Evolutionary conservation across 2,113 vertebrate genomes (phyloP).

Genomic region (Puntigrus tetrazona): DNA sequence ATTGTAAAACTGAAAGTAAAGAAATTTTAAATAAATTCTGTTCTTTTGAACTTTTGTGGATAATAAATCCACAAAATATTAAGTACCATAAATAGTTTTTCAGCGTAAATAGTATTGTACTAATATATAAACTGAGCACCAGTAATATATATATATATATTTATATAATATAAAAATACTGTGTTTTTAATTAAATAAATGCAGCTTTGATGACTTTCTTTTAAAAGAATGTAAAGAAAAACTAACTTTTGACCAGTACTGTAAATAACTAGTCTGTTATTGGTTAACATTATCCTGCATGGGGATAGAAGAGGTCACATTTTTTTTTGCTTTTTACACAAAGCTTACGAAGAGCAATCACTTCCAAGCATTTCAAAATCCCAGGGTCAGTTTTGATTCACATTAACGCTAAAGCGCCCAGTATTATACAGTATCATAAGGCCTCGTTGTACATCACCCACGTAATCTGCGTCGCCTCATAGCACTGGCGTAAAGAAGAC

Average conservation of each 20-base stretch:
- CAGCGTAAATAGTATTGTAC: neutral
- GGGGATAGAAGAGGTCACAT: neutral
- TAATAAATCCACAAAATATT: neutral
- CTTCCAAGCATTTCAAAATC: neutral
- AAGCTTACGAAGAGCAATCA: neutral
- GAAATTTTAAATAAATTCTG: neutral
- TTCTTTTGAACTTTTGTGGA: neutral
- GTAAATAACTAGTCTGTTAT: neutral
- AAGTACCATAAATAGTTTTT: neutral
- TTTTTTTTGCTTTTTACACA: neutral
- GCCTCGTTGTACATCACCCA: slow-evolving; percentile 50
- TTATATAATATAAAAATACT: too few relatives aligned
- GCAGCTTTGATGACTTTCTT: neutral
- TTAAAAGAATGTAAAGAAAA: neutral
- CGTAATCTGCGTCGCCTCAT: slow-evolving; percentile 53
- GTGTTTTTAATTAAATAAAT: neutral
- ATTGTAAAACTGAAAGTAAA: neutral
- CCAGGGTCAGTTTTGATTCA: neutral
- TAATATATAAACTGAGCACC: neutral
- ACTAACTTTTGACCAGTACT: neutral
- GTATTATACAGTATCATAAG: slow-evolving; percentile 47
- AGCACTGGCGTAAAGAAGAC: slow-evolving; percentile 42
- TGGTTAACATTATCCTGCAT: too few relatives aligned
- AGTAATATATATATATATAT: too few relatives aligned
- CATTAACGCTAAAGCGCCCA: slow-evolving; percentile 15